Conservation (phyloP, 2,113 vertebrate genomes). For the Seriola quinqueradiata region DNA sequence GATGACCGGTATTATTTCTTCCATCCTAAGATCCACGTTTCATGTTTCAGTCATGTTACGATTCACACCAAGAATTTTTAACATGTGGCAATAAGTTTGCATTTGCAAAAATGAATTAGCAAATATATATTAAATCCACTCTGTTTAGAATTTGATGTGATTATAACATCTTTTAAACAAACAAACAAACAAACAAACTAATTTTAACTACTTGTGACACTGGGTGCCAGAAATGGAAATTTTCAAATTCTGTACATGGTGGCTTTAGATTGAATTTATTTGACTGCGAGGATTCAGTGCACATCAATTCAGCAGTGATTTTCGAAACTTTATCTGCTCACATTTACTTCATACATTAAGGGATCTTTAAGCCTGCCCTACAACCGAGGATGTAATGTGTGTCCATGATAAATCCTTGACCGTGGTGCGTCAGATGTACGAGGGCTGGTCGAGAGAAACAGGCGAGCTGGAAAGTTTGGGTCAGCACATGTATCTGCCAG, state of each 20-base stretch:
- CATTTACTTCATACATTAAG: not conserved
- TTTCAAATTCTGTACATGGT: too few relatives aligned
- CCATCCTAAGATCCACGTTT: not conserved
- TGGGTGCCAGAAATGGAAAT: too few relatives aligned
- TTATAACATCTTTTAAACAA: not conserved
- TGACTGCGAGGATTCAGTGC: too few relatives aligned
- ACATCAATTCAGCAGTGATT: too few relatives aligned
- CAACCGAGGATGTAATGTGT: not conserved
- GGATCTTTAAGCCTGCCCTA: not conserved
- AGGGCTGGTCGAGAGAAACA: slow-evolving; percentile 87
- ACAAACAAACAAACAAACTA: too few relatives aligned
- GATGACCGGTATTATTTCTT: not conserved
- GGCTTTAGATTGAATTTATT: too few relatives aligned
- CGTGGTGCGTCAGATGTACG: slow-evolving; percentile 87
- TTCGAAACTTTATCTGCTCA: too few relatives aligned
- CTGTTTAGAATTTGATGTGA: not conserved
- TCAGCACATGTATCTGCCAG: slow-evolving; percentile 88
- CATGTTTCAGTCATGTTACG: too few relatives aligned
- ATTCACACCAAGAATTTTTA: too few relatives aligned
- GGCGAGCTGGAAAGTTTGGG: slow-evolving; percentile 86
- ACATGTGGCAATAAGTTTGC: not conserved
- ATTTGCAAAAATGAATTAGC: not conserved
- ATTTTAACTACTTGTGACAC: too few relatives aligned
- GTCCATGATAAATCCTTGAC: slow-evolving; percentile 84
- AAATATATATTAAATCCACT: not conserved